These are phyloP conservation scores for Cebus imitator DNA, from an alignment of 2,113 vertebrate genomes.

Conservation along the genomic window DNA sequence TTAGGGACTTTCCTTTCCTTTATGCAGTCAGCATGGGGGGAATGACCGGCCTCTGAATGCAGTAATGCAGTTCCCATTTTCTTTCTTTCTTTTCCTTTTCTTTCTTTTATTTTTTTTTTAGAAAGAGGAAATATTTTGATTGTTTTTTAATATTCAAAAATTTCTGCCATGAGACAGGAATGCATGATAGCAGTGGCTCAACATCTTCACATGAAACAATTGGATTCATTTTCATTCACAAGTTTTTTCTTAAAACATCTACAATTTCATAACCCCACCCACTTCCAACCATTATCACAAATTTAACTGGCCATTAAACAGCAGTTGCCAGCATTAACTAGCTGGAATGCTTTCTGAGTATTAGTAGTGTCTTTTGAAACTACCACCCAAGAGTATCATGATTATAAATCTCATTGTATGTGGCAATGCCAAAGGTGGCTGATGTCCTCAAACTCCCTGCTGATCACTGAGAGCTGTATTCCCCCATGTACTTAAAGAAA, in stretches of 20 bases:
- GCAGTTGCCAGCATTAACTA: conserved; percentile 86
- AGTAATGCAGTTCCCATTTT: no score
- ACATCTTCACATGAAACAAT: conserved; percentile 94
- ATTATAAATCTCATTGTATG: conserved; percentile 80
- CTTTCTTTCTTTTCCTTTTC: no score
- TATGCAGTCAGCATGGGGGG: no score
- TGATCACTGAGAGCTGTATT: conserved; percentile 47
- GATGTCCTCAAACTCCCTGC: conserved; percentile 45
- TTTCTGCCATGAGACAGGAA: conserved; percentile 97
- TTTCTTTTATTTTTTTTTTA: no score
- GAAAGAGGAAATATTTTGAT: no score
- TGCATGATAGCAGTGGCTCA: conserved; percentile 99
- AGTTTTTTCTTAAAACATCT: conserved; percentile 87
- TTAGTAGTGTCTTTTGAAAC: conserved; percentile 85
- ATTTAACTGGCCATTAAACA: conserved; percentile 86
- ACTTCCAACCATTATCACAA: conserved; percentile 88
- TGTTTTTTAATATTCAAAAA: conserved; percentile 91
- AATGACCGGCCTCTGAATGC: no score
- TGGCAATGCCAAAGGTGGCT: conserved; percentile 81
- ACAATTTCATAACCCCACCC: conserved; percentile 85
- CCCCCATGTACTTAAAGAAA: conserved; percentile 62
- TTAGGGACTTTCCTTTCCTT: no score
- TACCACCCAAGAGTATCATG: conserved; percentile 81
- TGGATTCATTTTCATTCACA: conserved; percentile 90
- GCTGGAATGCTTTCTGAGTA: conserved; percentile 86